Evolutionary conservation across 2,113 vertebrate genomes (phyloP), one percentile per base, ranked within the genome.

Genomic region (Pelodiscus sinensis): DNA sequence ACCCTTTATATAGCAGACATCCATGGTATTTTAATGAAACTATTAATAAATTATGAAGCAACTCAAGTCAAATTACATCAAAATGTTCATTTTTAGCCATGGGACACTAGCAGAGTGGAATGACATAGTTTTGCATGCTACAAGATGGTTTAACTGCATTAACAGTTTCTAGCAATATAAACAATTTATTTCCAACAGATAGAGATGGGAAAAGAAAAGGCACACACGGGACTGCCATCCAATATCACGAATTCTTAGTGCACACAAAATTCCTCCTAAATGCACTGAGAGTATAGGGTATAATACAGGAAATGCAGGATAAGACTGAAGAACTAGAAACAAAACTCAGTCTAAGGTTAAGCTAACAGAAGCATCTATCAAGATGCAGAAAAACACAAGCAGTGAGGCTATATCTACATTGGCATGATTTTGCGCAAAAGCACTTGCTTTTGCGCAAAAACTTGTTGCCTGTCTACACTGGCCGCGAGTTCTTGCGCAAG

Each of bases 21-120:
- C 94, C 92, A 96, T 95, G 91, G 83, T 93, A 92, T 97, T 99
- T 98, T 98, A 98, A 98, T 98, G 97, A 96, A 97, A 92, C 94
- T 97, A 98, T 99, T 97, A 98, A 99, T 98, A 99, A 98, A 98
- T 98, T 87, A 98, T 98, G 96, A 98, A 89, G 95, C 97, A 97
- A 96, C 97, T 98, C 98, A 98, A 97, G 98, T 97, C 97, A 92
- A 96, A 98, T 98, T 97, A 98, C 97, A 98, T 98, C 98, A 98
- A 98, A 98, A 96, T 84, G 44, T 96, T 98, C 96, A 96, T 95
- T 97, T 97, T 95, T 94, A 98, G 97, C 97, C 92, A 95, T 87
- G 95, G 95, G 95, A 97, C 90, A 92, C 92, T 94, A 97, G 95
- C 95, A 95, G 85, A 96, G 96, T 96, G 88, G 94, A 96, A 92